These are phyloP conservation scores for Pecten maximus DNA, from an alignment of 2,888 invertebrate genomes.

Conservation along the genomic window DNA sequence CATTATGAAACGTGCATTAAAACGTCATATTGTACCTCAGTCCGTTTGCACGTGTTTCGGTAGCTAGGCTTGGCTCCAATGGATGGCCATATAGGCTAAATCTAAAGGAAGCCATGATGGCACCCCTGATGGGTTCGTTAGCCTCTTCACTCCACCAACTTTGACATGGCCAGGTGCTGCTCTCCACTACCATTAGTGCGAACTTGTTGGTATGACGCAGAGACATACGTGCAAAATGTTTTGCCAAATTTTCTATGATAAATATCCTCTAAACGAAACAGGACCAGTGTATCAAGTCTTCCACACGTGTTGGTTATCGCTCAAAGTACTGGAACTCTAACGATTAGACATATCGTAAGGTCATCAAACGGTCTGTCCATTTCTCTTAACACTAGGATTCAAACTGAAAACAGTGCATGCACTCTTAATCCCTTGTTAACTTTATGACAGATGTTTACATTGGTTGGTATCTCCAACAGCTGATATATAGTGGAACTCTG, in stretches of 20 bases:
- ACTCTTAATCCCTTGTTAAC: neutral
- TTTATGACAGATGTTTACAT: neutral
- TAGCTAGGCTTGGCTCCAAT: slow-evolving; percentile 16
- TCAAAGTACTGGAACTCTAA: neutral
- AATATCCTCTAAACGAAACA: slow-evolving; percentile 27
- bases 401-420: neutral
- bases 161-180: slow-evolving; percentile 30
- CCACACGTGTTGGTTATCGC: slow-evolving; percentile 4
- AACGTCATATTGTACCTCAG: neutral
- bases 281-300: neutral
- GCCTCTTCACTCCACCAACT: slow-evolving; percentile 13
- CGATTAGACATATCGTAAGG: neutral
- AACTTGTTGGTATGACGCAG: slow-evolving; percentile 16
- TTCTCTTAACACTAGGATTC: neutral
- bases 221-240: slow-evolving; percentile 29
- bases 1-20: slow-evolving; percentile 1
- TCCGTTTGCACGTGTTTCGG: slow-evolving; percentile 30
- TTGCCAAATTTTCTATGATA: slow-evolving; percentile 31
- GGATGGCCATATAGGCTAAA: neutral
- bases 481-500: neutral
- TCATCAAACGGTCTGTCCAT: slow-evolving; percentile 12
- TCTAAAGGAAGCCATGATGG: neutral
- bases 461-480: neutral
- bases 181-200: neutral
- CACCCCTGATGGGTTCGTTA: slow-evolving; percentile 11